Evolutionary conservation across 2,888 invertebrate genomes (phyloP).

Genomic region (Thysanoteuthis rhombus): DNA sequence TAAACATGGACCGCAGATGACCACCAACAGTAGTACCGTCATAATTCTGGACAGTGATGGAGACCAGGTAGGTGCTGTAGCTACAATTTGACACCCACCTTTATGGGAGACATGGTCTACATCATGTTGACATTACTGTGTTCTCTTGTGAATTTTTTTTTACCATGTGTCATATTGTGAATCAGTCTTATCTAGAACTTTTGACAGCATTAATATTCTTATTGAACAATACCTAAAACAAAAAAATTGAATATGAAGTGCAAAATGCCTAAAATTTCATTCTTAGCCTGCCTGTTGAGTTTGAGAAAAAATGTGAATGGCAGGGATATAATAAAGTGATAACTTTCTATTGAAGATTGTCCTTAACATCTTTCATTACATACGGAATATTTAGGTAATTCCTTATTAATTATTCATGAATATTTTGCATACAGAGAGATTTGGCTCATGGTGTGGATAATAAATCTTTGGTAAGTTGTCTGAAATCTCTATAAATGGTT

Average conservation of each 20-base stretch:
- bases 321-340: background rate
- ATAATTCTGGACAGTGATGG: background rate
- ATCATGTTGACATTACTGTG: background rate
- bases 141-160: background rate
- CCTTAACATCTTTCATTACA: background rate
- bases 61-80: background rate
- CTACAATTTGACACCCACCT: background rate
- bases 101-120: background rate
- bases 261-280: background rate
- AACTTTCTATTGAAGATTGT: background rate
- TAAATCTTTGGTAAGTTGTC: too few relatives aligned
- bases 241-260: too few relatives aligned
- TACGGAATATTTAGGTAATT: background rate
- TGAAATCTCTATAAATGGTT: too few relatives aligned
- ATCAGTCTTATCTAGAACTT: background rate
- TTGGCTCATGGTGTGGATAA: too few relatives aligned
- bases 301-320: background rate
- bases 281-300: background rate
- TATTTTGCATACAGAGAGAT: background rate
- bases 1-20: background rate
- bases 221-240: background rate
- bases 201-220: background rate
- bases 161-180: background rate
- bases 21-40: background rate
- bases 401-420: background rate